phyloP scores from a whole-genome alignment of 1,140 invertebrate species.

The Dendroctonus ponderosae region DNA sequence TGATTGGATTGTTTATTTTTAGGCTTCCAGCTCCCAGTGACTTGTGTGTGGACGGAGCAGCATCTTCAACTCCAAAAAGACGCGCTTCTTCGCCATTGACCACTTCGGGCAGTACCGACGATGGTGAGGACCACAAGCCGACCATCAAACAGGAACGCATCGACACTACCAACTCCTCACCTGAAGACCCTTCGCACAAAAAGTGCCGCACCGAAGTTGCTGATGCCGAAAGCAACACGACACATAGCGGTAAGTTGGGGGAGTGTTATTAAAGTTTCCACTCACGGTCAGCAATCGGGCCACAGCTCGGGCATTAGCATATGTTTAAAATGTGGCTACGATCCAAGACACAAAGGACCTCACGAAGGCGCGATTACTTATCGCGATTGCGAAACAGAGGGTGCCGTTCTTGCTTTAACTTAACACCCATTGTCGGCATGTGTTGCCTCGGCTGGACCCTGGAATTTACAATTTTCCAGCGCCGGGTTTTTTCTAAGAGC shows the following conservation, averaged over 20 bases:
- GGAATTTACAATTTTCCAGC: too few relatives aligned
- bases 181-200: slow-evolving; percentile 57
- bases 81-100: slow-evolving; percentile 61
- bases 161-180: slow-evolving; percentile 60
- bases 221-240: slow-evolving; percentile 84
- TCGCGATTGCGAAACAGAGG: slow-evolving; percentile 36
- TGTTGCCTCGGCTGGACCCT: too few relatives aligned
- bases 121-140: slow-evolving; percentile 65
- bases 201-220: slow-evolving; percentile 76
- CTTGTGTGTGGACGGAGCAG: slow-evolving; percentile 63
- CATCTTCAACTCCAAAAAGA: slow-evolving; percentile 70
- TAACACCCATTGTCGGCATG: too few relatives aligned
- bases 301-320: slow-evolving; percentile 48
- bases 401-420: neutral
- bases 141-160: slow-evolving; percentile 71
- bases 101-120: slow-evolving; percentile 52
- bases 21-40: slow-evolving; percentile 59
- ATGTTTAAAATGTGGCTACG: slow-evolving; percentile 50
- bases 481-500: too few relatives aligned
- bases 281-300: slow-evolving; percentile 43
- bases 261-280: slow-evolving; percentile 38
- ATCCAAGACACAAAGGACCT: slow-evolving; percentile 46
- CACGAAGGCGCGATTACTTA: slow-evolving; percentile 51
- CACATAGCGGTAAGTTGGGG: slow-evolving; percentile 76
- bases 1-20: neutral